These are phyloP conservation scores for Limnephilus marmoratus DNA, from an alignment of 2,888 invertebrate genomes.

Conservation along the genomic window DNA sequence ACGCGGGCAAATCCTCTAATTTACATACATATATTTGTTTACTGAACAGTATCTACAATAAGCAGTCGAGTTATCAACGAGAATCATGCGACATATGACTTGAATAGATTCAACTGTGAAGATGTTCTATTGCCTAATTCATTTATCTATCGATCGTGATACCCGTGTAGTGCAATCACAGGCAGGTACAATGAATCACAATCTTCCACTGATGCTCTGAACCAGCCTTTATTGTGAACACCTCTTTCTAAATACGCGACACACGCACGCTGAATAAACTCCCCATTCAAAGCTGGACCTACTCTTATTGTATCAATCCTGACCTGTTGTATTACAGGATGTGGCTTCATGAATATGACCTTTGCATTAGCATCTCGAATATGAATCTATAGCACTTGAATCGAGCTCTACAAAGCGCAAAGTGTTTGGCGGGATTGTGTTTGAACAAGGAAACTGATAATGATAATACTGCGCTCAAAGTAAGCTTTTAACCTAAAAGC, in stretches of 20 bases:
- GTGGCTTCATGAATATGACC: conserved; percentile 36
- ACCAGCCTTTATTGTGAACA: too few species aligned
- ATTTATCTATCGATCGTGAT: neutral
- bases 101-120: neutral
- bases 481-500: conserved; percentile 56
- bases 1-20: neutral
- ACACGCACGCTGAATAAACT: neutral
- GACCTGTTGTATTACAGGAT: conserved; percentile 34
- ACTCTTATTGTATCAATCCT: conserved; percentile 18
- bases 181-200: neutral
- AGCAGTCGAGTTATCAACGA: neutral
- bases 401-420: neutral
- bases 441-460: conserved; percentile 40
- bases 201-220: neutral
- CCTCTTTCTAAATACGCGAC: too few species aligned
- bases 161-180: neutral
- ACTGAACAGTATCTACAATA: neutral
- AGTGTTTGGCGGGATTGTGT: conserved; percentile 20
- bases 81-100: neutral
- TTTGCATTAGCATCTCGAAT: neutral
- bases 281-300: conserved; percentile 16
- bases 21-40: neutral
- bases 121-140: neutral
- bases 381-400: neutral
- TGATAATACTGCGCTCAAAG: conserved; percentile 9